phyloP scores from a whole-genome alignment of 2,113 vertebrate genomes.

The Anhinga anhinga region DNA sequence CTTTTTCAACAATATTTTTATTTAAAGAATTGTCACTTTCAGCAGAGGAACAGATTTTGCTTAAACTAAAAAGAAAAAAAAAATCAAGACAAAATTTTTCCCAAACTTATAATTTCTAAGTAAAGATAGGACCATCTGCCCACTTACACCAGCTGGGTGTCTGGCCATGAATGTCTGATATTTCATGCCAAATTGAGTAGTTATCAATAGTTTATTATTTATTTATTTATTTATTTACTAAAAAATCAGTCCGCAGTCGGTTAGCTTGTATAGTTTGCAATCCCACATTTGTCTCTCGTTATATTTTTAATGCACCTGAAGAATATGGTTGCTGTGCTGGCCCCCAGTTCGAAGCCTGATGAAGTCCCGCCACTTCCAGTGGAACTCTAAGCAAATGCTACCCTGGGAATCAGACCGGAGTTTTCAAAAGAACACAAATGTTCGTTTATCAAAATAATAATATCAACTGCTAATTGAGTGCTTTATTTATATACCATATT shows the following conservation, averaged over 20 bases:
- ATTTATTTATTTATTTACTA: not conserved
- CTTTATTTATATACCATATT: slow-evolving; percentile 24
- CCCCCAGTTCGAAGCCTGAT: accelerated
- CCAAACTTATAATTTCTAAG: slow-evolving; percentile 52
- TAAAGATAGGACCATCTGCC: slow-evolving; percentile 65
- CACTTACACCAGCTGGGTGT: slow-evolving; percentile 61
- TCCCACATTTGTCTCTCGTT: not conserved
- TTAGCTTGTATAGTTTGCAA: not conserved
- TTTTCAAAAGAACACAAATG: slow-evolving; percentile 31
- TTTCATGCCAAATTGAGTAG: slow-evolving; percentile 51
- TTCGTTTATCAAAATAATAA: slow-evolving; percentile 40
- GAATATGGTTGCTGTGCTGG: not conserved
- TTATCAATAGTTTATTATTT: slow-evolving; percentile 53
- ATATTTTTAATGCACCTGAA: not conserved
- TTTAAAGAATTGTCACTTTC: slow-evolving; percentile 50
- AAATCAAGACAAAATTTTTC: not conserved
- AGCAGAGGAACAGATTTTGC: slow-evolving; percentile 58
- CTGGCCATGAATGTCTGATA: slow-evolving; percentile 59
- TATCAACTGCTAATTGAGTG: slow-evolving; percentile 22
- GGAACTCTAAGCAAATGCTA: not conserved
- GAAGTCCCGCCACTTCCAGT: not conserved
- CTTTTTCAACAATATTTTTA: slow-evolving; percentile 52
- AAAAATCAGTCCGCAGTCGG: not conserved
- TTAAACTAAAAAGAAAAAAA: slow-evolving; percentile 6
- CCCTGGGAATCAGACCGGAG: not conserved